Conservation (phyloP, 2,888 invertebrate species). For the Resseliella maxima region DNA sequence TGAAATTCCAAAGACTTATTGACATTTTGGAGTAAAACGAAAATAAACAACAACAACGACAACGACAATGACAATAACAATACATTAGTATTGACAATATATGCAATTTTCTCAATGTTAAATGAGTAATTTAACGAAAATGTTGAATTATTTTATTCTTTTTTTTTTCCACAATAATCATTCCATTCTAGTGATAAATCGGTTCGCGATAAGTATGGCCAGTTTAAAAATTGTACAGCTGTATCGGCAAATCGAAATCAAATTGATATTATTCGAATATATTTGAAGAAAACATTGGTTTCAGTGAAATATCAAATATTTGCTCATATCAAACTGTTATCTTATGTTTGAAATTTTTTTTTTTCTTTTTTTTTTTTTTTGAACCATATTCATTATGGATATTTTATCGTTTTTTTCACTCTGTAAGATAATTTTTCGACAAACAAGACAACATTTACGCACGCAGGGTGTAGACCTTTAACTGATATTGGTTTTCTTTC, state of each 20-base stretch:
- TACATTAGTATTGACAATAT: neutral
- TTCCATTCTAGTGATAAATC: neutral
- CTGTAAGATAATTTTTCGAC: neutral
- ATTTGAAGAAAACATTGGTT: too few species aligned
- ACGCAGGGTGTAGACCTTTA: neutral
- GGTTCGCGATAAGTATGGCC: neutral
- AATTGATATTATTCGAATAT: neutral
- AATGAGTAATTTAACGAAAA: neutral
- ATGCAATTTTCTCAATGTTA: neutral
- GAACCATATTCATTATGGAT: too few species aligned
- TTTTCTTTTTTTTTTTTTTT: too few species aligned
- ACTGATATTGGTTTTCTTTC: neutral
- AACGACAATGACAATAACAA: too few species aligned
- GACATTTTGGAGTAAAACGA: neutral
- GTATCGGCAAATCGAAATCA: too few species aligned
- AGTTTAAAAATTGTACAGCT: neutral
- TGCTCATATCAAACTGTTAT: too few species aligned
- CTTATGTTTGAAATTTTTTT: too few species aligned
- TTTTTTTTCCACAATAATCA: too few species aligned
- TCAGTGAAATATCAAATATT: too few species aligned
- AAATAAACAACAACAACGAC: neutral
- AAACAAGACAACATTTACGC: neutral
- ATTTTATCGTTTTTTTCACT: too few species aligned
- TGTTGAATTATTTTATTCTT: neutral
- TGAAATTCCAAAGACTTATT: neutral